These are phyloP conservation scores for Rotaria sp. DNA, from an alignment of 2,888 invertebrate species.

Conservation along the genomic window DNA sequence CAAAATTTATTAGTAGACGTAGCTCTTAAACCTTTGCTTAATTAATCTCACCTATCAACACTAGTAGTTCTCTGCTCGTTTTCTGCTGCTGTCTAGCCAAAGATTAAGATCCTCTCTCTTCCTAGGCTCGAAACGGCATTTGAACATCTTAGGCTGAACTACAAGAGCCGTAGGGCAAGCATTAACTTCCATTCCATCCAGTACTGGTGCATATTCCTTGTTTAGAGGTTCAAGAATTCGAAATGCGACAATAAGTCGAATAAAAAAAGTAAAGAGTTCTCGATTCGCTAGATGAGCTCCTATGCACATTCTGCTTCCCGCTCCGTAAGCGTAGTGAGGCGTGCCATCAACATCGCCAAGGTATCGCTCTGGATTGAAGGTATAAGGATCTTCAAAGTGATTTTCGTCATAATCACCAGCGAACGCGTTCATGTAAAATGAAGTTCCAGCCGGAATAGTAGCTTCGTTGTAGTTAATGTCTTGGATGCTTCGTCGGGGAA, in stretches of 20 bases:
- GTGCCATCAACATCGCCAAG: not conserved
- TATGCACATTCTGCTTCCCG: not conserved
- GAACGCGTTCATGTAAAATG: not conserved
- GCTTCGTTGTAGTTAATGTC: not conserved
- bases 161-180: not conserved
- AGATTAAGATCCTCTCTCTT: not conserved
- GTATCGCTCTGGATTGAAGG: not conserved
- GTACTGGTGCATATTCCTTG: not conserved
- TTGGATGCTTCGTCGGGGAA: not conserved
- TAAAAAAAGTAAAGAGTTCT: not conserved
- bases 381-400: conserved; percentile 13
- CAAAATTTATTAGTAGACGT: no score
- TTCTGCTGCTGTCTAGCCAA: not conserved
- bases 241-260: not conserved
- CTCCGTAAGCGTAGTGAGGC: not conserved
- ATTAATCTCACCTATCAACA: no score
- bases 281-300: conserved; percentile 1
- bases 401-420: conserved; percentile 5
- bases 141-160: not conserved
- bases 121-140: conserved; percentile 7
- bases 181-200: not conserved
- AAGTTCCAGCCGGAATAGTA: not conserved
- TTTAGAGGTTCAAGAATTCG: not conserved
- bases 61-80: not conserved
- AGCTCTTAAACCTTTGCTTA: no score